Percentiles rank a stretch among this genome's conserved stretches.
These are phyloP conservation scores for Oligia strigilis DNA, from an alignment of 2,888 invertebrate genomes.

Conservation along the genomic window DNA sequence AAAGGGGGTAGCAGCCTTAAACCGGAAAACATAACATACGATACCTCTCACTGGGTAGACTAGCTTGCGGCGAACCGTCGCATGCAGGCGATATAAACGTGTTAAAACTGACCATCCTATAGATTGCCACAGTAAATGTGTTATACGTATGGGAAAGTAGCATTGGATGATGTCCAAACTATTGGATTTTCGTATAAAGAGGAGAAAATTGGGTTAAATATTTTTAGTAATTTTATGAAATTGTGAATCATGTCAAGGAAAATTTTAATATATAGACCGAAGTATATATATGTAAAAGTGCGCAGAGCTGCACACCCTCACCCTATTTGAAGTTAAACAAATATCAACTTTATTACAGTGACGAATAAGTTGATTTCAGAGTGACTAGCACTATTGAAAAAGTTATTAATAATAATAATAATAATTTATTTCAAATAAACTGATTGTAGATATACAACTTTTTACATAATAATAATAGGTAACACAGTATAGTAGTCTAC, in stretches of 20 bases:
- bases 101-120: conserved; percentile 34
- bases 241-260: background rate
- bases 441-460: too few relatives aligned
- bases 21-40: background rate
- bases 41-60: conserved; percentile 6
- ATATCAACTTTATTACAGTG: too few relatives aligned
- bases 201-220: background rate
- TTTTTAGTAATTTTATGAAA: conserved; percentile 2
- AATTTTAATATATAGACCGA: background rate
- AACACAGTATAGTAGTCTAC: too few relatives aligned
- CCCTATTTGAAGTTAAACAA: too few relatives aligned
- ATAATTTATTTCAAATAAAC: too few relatives aligned
- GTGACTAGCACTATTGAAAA: too few relatives aligned
- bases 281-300: too few relatives aligned
- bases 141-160: background rate
- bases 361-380: too few relatives aligned
- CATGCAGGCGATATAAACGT: conserved; percentile 7
- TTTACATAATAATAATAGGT: too few relatives aligned
- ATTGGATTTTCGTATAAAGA: background rate
- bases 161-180: conserved; percentile 25
- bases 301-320: too few relatives aligned
- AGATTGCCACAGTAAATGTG: conserved; percentile 2
- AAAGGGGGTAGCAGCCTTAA: background rate
- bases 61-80: conserved; percentile 20
- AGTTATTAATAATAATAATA: too few relatives aligned